phyloP scores from a whole-genome alignment of 2,888 invertebrate genomes.

The Drosophila acutilabella region DNA sequence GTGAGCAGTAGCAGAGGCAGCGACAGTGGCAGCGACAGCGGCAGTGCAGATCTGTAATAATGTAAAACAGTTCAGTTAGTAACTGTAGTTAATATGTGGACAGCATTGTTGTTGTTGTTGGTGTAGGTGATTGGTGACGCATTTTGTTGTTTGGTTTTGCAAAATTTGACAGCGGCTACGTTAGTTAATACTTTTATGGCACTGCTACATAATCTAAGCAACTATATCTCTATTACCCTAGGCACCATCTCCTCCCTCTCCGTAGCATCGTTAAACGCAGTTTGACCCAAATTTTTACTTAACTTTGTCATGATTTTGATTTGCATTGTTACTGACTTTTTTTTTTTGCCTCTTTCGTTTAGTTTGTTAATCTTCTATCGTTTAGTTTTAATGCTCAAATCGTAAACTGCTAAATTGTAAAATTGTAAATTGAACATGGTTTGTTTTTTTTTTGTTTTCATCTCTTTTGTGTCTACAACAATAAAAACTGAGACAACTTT shows the following conservation, averaged over 20 bases:
- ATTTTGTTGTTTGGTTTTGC: slow-evolving; percentile 32
- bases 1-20: slow-evolving; percentile 21
- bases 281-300: slow-evolving; percentile 65
- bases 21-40: slow-evolving; percentile 24
- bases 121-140: slow-evolving; percentile 58
- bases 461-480: slow-evolving; percentile 26
- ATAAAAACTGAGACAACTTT: slow-evolving; percentile 52
- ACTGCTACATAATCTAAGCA: slow-evolving; percentile 13
- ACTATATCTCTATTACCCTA: slow-evolving; percentile 22
- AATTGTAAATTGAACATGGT: slow-evolving; percentile 54
- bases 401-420: slow-evolving; percentile 52
- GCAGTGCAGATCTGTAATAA: slow-evolving; percentile 50
- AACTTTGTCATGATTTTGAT: slow-evolving; percentile 55
- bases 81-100: slow-evolving; percentile 38
- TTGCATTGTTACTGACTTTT: slow-evolving; percentile 42
- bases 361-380: slow-evolving; percentile 63
- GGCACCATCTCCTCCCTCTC: neutral
- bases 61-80: slow-evolving; percentile 63
- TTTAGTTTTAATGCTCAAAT: slow-evolving; percentile 76
- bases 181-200: slow-evolving; percentile 55
- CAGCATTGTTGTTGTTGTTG: slow-evolving; percentile 37
- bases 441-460: slow-evolving; percentile 4
- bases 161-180: slow-evolving; percentile 51
- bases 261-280: slow-evolving; percentile 42
- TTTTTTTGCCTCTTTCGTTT: slow-evolving; percentile 48